Base-by-base conservation (phyloP, 2,888 invertebrate species). In the Sarcophaga subvicina region DNA sequence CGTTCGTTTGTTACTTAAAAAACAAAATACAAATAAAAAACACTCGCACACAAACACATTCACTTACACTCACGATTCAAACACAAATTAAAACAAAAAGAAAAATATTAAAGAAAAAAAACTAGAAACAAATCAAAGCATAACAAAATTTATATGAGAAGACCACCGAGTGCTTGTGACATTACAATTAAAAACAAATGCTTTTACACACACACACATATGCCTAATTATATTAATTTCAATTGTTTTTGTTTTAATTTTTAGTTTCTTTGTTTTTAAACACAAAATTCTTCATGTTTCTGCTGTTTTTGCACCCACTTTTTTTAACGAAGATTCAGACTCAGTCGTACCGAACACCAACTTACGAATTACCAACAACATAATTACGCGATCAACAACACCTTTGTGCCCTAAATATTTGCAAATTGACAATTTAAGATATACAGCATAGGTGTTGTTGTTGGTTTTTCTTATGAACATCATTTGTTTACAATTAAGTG, bases 61-160 rank as follows among this genome's bases (percentile, higher is more conserved):
- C 1, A 3, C 1, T 4, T 14, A 54, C 17, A 17, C 17, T 14
- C 12, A 54, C 54, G 54, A 54, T 14, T 14, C 17, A 54, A 54
- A 54, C 8, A 54, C 12, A 54, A 54, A 14, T 54, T 14, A 54
- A 54, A 72, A 22, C 49, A 70, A 79, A 27, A 45, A 79, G 47
- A 64, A 71, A 62, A 71, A 79, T 27, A 17, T 10, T 0, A 49
- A 49, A 11, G 14, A 49, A 49, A 14, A 49, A 49, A 14, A 49
- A 78, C 37, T 37, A 47, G n/a, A 72, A 77, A 77, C 66, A 83
- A 83, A 75, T 75, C 67, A 66, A 69, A 62, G 47, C 64, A 49
- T 76, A 67, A 76, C 10, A 69, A 59, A 78, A 87, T 45, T 81
- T 83, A 64, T 80, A 84, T 72, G 76, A 79, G 81, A 79, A 77